Percentiles rank a stretch among this genome's conserved stretches.
phyloP scores from a whole-genome alignment of 35 echinoderm and acorn worm species.

The Heliocidaris tuberculata region DNA sequence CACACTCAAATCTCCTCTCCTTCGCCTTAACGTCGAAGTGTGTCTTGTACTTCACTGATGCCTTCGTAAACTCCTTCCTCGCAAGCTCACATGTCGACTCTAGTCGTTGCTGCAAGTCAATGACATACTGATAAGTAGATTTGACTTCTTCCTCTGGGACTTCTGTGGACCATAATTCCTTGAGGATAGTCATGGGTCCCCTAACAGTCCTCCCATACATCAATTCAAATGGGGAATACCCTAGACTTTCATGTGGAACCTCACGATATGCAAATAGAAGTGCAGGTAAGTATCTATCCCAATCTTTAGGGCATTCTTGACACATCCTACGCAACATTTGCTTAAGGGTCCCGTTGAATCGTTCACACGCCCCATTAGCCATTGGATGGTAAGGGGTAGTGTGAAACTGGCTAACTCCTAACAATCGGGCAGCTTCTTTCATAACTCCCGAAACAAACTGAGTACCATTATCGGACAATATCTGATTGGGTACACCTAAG shows the following conservation, averaged over 20 bases:
- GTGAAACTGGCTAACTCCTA: constrained; percentile 43
- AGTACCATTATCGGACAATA: constrained; percentile 62
- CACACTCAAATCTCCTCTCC: too few species aligned
- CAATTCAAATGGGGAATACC: constrained; percentile 73
- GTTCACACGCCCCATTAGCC: constrained; percentile 57
- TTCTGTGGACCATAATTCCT: constrained; percentile 8
- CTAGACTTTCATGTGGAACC: constrained; percentile 48
- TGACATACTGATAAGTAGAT: constrained; percentile 6
- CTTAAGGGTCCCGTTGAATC: constrained; percentile 66
- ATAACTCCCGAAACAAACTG: constrained; percentile 72
- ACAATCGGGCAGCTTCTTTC: constrained; percentile 50
- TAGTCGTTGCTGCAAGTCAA: background rate
- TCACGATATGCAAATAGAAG: constrained; percentile 68
- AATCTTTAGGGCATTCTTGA: constrained; percentile 6
- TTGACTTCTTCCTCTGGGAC: background rate
- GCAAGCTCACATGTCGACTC: background rate
- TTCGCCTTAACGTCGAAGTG: too few species aligned
- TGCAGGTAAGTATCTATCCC: too few species aligned
- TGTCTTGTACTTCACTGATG: too few species aligned
- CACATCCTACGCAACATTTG: constrained; percentile 37
- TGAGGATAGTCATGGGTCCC: background rate
- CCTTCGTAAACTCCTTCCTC: background rate
- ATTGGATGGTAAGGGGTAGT: constrained; percentile 67
- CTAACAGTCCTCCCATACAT: constrained; percentile 57
- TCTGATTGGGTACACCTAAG: constrained; percentile 59